Evolutionary conservation across 2,888 invertebrate species (phyloP).

Genomic region (Cartodere bifasciata): DNA sequence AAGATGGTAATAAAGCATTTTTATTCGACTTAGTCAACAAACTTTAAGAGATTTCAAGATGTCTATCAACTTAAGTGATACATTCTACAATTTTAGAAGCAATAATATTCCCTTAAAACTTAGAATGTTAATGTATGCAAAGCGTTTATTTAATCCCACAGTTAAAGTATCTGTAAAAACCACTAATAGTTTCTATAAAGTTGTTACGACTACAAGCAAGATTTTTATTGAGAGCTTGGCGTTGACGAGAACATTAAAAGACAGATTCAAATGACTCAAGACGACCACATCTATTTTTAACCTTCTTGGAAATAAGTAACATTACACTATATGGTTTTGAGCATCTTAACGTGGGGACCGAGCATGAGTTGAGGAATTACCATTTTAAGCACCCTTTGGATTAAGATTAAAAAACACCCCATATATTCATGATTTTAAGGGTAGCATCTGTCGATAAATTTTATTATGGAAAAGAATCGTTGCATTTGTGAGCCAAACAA

Average conservation of each 20-base stretch:
- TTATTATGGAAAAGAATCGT: too few relatives aligned
- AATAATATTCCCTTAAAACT: slow-evolving; percentile 12
- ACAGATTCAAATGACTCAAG: slow-evolving; percentile 6
- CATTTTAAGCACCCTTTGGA: too few relatives aligned
- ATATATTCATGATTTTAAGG: too few relatives aligned
- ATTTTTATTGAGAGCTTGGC: slow-evolving; percentile 13
- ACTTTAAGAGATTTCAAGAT: too few relatives aligned
- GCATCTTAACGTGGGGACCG: slow-evolving; percentile 7
- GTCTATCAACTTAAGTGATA: slow-evolving; percentile 1
- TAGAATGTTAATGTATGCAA: slow-evolving; percentile 13
- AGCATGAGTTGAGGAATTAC: too few relatives aligned
- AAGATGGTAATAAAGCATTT: too few relatives aligned
- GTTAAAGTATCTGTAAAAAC: slow-evolving; percentile 13
- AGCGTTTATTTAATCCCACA: slow-evolving; percentile 13
- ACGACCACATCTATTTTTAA: slow-evolving; percentile 1
- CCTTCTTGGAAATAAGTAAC: too few relatives aligned
- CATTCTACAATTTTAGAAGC: not conserved
- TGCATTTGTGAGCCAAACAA: too few relatives aligned
- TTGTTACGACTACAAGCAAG: slow-evolving; percentile 13
- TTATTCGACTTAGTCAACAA: too few relatives aligned
- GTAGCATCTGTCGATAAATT: too few relatives aligned
- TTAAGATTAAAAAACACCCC: too few relatives aligned
- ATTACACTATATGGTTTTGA: too few relatives aligned
- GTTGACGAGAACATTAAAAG: slow-evolving; percentile 12
- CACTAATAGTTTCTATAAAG: slow-evolving; percentile 15